These are phyloP conservation scores for Mus spicilegus DNA, from an alignment of 2,113 vertebrate genomes.

Conservation along the genomic window DNA sequence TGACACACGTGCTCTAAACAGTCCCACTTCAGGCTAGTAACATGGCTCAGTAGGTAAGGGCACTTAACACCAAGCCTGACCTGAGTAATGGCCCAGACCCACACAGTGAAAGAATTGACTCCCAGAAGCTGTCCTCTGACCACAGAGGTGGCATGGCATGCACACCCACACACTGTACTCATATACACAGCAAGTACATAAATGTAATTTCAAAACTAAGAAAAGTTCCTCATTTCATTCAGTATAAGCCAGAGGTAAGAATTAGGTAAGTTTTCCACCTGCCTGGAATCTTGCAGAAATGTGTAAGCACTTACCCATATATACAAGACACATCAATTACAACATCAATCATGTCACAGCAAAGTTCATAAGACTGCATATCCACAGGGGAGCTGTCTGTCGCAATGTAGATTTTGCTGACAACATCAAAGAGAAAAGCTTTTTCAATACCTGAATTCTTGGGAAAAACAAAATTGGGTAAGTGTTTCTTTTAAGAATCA, in stretches of 20 bases:
- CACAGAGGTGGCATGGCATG: not conserved
- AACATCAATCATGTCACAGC: slow-evolving; percentile 99
- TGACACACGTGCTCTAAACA: not conserved
- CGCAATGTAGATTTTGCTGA: slow-evolving; percentile 99
- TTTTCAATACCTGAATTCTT: slow-evolving; percentile 99
- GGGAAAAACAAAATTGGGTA: slow-evolving; percentile 77
- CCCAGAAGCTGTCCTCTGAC: not conserved
- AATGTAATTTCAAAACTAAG: not conserved
- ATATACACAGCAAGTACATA: not conserved
- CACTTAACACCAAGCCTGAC: not conserved
- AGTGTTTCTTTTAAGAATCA: slow-evolving; percentile 66
- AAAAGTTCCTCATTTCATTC: not conserved
- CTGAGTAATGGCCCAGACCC: not conserved
- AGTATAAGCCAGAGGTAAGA: not conserved
- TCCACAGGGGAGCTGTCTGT: slow-evolving; percentile 99
- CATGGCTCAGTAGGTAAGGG: no score
- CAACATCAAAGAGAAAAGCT: slow-evolving; percentile 99
- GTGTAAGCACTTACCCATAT: slow-evolving; percentile 93
- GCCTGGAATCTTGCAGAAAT: not conserved
- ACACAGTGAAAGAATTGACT: not conserved
- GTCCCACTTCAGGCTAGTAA: not conserved
- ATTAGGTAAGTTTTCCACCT: not conserved
- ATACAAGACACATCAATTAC: slow-evolving; percentile 99
- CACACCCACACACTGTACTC: not conserved
- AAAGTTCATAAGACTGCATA: slow-evolving; percentile 99